These are phyloP conservation scores for Fukomys damarensis DNA, from an alignment of 2,113 vertebrate genomes.

Conservation along the genomic window DNA sequence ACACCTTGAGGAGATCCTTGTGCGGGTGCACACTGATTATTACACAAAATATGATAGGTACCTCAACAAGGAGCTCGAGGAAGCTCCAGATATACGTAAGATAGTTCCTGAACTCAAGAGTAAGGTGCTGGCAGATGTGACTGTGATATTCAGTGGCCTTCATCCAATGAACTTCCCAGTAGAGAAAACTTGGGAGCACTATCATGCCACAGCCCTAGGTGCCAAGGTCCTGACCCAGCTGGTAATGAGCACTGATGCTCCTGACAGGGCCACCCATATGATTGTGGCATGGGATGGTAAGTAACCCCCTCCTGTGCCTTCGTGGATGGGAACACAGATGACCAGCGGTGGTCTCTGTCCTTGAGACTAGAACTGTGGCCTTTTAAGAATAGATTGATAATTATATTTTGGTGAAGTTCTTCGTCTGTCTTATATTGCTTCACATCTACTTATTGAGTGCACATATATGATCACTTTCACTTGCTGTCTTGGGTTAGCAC, in stretches of 20 bases:
- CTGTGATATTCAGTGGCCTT: constrained; percentile 94
- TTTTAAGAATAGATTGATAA: neutral
- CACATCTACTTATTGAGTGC: neutral
- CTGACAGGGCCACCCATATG: constrained; percentile 92
- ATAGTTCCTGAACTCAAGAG: constrained; percentile 96
- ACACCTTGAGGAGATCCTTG: constrained; percentile 96
- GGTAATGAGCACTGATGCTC: constrained; percentile 88
- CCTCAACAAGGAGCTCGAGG: constrained; percentile 87
- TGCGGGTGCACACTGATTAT: constrained; percentile 94
- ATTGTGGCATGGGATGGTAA: constrained; percentile 95
- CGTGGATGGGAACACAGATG: neutral
- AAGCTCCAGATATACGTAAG: constrained; percentile 94
- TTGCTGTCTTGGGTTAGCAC: neutral
- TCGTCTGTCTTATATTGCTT: neutral
- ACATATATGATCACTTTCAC: neutral
- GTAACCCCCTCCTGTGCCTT: constrained; percentile 60
- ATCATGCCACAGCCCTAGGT: constrained; percentile 95
- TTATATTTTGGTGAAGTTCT: neutral
- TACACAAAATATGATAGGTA: constrained; percentile 92
- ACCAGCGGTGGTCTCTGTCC: neutral
- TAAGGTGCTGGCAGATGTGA: constrained; percentile 91
- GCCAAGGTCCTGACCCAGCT: constrained; percentile 92
- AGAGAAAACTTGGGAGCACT: constrained; percentile 95
- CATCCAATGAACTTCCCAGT: constrained; percentile 97
- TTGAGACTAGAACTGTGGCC: neutral